Base-by-base conservation (phyloP, 2,888 invertebrate species). In the Drosophila kanekoi region DNA sequence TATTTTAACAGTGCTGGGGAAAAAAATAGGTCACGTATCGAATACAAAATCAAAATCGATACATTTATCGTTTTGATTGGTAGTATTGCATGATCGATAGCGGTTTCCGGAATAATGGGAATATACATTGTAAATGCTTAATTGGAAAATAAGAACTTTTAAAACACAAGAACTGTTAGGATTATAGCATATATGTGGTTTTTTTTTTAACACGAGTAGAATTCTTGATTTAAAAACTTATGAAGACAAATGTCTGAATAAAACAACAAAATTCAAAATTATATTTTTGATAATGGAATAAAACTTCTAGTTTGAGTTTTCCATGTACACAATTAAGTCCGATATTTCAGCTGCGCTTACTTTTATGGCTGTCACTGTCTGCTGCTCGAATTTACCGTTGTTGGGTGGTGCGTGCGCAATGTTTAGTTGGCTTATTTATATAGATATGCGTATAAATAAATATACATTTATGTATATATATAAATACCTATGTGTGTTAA, bases 341-440 rank as follows among this genome's bases (percentile, higher is more conserved):
- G 28, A 28, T 28, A 28, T 28, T 28, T 28, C 8, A 40, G n/a
- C n/a, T 8, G 13, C 9, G 35, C 23, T 6, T 43, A 49, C 40
- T 57, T 51, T 38, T 37, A 8, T 61, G 16, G 23, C 44, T 37
- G 10, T 18, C 28, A 74, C 35, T 66, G 70, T 74, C 20, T n/a
- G 16, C 4, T 20, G 44, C 13, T 54, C 43, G 51, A 47, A 38
- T 43, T 56, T 14, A 33, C 9, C 18, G 11, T 35, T 72, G 44
- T 48, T 53, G 47, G 64, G 74, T 74, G 76, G 80, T 81, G 80
- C 68, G 80, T 81, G 81, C 80, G 82, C 81, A 82, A 69, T 56
- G 71, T 64, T 63, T 28, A 48, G 41, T 37, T 63, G 45, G 20
- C 43, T 37, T 41, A 1, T 28, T 28, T 28, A 8, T 8, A 28